Evolutionary conservation across 2,797 vertebrate genomes (phyloP).

Genomic region (Pteropus rufus): DNA sequence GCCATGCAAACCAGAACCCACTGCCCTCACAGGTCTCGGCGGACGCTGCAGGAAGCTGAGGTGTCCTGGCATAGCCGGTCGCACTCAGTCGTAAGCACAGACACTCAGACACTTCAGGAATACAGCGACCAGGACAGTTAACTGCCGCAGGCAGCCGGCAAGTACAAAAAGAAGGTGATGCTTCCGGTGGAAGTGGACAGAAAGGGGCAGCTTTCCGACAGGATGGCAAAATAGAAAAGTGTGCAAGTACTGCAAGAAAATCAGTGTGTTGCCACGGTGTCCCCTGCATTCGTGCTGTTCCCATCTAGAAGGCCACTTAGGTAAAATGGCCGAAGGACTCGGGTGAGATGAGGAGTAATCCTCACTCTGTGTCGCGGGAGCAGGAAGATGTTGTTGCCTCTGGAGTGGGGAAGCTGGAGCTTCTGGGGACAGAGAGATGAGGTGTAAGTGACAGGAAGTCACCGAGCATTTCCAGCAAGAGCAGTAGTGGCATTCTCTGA

Average conservation of each 20-base stretch:
- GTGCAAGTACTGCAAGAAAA: background rate
- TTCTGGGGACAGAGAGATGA: slow-evolving; percentile 13
- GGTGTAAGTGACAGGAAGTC: background rate
- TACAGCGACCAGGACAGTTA: background rate
- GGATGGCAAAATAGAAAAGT: background rate
- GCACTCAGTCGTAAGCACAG: background rate
- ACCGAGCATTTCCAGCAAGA: background rate
- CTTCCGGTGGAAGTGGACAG: background rate
- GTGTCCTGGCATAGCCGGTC: background rate
- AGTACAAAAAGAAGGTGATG: background rate
- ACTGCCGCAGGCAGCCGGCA: background rate
- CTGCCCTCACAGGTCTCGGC: background rate
- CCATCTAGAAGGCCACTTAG: background rate
- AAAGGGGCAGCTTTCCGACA: background rate
- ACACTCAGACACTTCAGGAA: background rate
- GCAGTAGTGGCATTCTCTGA: background rate
- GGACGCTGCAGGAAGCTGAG: background rate
- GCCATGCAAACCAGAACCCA: background rate
- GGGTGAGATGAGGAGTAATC: background rate
- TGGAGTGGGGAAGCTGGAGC: background rate
- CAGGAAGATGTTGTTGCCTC: background rate
- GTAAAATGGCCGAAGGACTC: background rate
- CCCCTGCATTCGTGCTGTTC: background rate
- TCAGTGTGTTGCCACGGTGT: slow-evolving; percentile 45
- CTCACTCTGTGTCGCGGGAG: background rate